These are phyloP conservation scores for Cantharis flavilabris DNA, from an alignment of 2,888 invertebrate species.

Conservation along the genomic window DNA sequence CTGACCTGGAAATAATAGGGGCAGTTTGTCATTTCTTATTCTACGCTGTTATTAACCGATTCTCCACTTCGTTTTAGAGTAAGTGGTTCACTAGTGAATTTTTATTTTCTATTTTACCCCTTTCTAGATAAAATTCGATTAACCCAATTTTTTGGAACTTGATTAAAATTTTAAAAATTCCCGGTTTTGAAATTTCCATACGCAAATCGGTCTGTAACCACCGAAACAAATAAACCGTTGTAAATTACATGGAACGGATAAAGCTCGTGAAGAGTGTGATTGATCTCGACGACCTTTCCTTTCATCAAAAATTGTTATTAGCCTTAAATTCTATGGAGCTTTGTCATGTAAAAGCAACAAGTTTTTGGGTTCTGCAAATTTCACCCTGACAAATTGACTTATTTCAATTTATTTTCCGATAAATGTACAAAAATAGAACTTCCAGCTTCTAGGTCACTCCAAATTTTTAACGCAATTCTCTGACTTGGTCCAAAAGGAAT, in stretches of 20 bases:
- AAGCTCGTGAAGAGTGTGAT: not conserved
- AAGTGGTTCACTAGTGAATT: not conserved
- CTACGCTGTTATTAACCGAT: slow-evolving; percentile 24
- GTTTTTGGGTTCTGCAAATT: not conserved
- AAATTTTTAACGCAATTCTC: not conserved
- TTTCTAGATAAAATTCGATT: not conserved
- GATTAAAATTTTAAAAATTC: not conserved
- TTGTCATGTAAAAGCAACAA: not conserved
- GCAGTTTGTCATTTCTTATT: slow-evolving; percentile 29
- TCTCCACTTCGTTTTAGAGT: not conserved
- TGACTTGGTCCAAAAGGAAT: not conserved
- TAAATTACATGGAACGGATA: not conserved
- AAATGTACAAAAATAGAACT: not conserved
- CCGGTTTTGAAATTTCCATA: not conserved
- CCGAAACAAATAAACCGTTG: not conserved
- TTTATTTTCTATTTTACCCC: not conserved
- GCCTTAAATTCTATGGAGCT: not conserved
- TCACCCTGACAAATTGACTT: not conserved
- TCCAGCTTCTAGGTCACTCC: not conserved
- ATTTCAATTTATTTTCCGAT: not conserved
- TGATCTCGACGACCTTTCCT: not conserved
- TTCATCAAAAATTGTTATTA: not conserved
- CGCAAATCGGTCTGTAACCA: not conserved
- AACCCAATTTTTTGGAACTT: not conserved
- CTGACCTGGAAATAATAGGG: slow-evolving; percentile 33